Conservation (phyloP, 2,888 invertebrate species). For the Synanthedon myopaeformis region DNA sequence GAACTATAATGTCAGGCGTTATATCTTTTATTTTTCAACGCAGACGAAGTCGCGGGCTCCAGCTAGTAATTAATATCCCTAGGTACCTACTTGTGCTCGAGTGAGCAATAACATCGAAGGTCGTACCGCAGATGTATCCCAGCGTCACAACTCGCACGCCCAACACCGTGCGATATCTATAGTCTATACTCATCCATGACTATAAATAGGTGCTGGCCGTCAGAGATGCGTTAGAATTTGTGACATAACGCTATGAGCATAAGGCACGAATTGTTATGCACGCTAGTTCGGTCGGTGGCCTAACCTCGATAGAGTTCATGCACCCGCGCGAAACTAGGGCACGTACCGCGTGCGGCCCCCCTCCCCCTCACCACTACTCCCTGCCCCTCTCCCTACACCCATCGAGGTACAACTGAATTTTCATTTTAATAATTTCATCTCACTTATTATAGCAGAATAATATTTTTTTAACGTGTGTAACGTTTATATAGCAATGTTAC, state of each 20-base stretch:
- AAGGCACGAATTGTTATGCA: conserved; percentile 40
- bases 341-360: conserved; percentile 55
- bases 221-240: conserved; percentile 20
- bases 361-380: conserved; percentile 24
- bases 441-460: conserved; percentile 5
- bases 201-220: conserved; percentile 46
- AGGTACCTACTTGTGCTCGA: neutral
- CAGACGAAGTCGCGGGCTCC: too few species aligned
- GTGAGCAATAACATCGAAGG: conserved; percentile 59
- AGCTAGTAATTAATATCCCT: too few species aligned
- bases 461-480: too few species aligned
- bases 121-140: conserved; percentile 57
- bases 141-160: conserved; percentile 40
- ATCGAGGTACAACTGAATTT: conserved; percentile 58
- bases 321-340: conserved; percentile 69
- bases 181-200: conserved; percentile 59
- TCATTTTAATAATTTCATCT: conserved; percentile 58
- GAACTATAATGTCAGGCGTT: too few species aligned
- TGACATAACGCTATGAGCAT: conserved; percentile 21
- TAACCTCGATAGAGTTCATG: conserved; percentile 71
- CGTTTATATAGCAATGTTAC: too few species aligned
- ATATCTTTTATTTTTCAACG: too few species aligned
- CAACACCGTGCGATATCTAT: conserved; percentile 56
- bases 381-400: conserved; percentile 19
- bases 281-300: conserved; percentile 61